A percentile compares a stretch with the other conserved stretches of the same genome.
phyloP scores from a whole-genome alignment of 1,140 invertebrate genomes.

The Eciton burchellii region DNA sequence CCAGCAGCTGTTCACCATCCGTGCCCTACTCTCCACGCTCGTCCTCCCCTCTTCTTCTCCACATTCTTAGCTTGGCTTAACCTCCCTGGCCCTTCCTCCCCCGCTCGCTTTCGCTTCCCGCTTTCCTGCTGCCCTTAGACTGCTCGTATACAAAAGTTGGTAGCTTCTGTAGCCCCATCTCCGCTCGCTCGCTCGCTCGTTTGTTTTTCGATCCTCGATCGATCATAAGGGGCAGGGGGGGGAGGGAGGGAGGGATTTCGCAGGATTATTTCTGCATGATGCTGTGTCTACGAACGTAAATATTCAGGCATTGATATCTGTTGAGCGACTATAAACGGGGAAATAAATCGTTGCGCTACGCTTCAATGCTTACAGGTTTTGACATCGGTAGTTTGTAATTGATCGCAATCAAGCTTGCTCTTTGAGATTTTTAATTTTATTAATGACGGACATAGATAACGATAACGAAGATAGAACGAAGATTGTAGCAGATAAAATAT shows the following conservation, averaged over 20 bases:
- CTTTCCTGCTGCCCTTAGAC: slow-evolving; percentile 17
- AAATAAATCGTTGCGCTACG: too few relatives aligned
- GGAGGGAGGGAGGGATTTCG: too few relatives aligned
- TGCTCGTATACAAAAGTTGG: slow-evolving; percentile 60
- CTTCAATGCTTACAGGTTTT: too few relatives aligned
- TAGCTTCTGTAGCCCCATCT: slow-evolving; percentile 51
- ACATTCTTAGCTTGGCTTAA: slow-evolving; percentile 75
- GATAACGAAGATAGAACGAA: too few relatives aligned
- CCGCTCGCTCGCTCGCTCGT: slow-evolving; percentile 1
- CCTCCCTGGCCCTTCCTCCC: slow-evolving; percentile 71
- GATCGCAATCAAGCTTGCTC: too few relatives aligned
- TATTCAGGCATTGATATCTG: not conserved
- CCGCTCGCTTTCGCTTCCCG: slow-evolving; percentile 4
- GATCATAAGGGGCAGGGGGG: too few relatives aligned
- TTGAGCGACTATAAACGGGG: not conserved
- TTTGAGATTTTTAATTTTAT: too few relatives aligned
- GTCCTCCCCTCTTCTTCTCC: slow-evolving; percentile 72
- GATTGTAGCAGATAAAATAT: too few relatives aligned
- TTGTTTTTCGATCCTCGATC: slow-evolving; percentile 12
- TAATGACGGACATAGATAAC: too few relatives aligned
- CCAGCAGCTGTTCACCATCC: slow-evolving; percentile 83
- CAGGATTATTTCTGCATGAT: not conserved
- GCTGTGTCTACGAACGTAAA: not conserved
- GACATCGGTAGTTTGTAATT: too few relatives aligned
- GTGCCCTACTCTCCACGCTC: slow-evolving; percentile 76